A percentile compares a stretch with the other conserved stretches of the same genome.
phyloP scores from a whole-genome alignment of 2,888 invertebrate species.

The Tupiocoris notatus region DNA sequence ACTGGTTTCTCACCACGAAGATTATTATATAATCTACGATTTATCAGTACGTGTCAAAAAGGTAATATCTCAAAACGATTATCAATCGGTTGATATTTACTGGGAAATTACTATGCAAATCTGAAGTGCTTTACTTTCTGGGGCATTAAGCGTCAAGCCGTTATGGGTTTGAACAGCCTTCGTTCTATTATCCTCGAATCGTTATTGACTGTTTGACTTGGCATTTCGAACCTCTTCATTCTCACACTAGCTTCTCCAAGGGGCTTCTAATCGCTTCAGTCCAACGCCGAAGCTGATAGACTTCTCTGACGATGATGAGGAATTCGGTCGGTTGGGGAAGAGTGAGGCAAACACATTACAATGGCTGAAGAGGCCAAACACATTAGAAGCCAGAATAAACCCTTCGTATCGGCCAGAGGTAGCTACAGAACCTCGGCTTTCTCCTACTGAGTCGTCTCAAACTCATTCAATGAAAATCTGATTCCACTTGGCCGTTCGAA shows the following conservation, averaged over 20 bases:
- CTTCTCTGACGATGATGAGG: neutral
- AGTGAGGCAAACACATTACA: constrained; percentile 34
- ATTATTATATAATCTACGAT: too few species aligned
- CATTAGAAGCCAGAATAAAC: constrained; percentile 16
- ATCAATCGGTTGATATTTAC: neutral
- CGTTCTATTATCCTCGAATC: neutral
- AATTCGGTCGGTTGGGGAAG: too few species aligned
- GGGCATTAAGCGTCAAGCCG: neutral
- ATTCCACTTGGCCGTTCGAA: constrained; percentile 26
- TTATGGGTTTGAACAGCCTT: neutral
- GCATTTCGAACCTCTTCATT: neutral
- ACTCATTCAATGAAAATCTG: constrained; percentile 39
- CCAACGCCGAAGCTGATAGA: neutral
- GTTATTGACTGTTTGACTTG: neutral
- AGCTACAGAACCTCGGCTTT: neutral
- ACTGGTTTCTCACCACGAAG: too few species aligned
- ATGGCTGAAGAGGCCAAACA: constrained; percentile 36
- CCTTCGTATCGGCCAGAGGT: neutral
- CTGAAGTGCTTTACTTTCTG: too few species aligned
- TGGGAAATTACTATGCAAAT: neutral
- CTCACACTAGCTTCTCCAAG: neutral
- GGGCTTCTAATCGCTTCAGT: neutral
- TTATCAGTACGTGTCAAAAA: neutral
- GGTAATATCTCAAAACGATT: neutral
- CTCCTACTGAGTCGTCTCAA: neutral